phyloP scores from a whole-genome alignment of 2,888 invertebrate genomes.

The Lasioglossum calceatum region DNA sequence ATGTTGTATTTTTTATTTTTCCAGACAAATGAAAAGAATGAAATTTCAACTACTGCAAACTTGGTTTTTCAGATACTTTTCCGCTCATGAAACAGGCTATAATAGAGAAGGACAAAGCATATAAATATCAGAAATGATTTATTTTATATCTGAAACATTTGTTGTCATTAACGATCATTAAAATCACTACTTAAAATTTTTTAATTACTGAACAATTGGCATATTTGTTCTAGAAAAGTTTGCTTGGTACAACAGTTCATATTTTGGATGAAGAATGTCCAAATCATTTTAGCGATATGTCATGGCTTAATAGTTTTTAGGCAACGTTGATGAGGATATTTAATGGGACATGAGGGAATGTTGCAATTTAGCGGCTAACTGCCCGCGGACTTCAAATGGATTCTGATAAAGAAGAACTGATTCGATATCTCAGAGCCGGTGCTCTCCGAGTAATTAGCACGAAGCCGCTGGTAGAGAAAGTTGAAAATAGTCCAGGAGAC shows the following conservation, averaged over 20 bases:
- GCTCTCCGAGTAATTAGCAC: constrained; percentile 64
- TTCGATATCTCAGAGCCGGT: constrained; percentile 52
- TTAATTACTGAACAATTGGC: not conserved
- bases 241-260: not conserved
- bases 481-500: constrained; percentile 68
- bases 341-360: constrained; percentile 13
- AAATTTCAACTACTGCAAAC: no score
- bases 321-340: constrained; percentile 1
- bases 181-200: no score
- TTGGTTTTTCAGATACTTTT: not conserved
- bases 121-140: no score
- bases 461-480: constrained; percentile 58
- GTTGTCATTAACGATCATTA: not conserved
- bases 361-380: constrained; percentile 39
- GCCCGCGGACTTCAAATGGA: constrained; percentile 55
- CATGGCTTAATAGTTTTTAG: not conserved
- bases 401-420: constrained; percentile 58
- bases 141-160: not conserved
- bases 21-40: not conserved
- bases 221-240: not conserved
- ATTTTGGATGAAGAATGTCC: not conserved
- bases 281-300: not conserved
- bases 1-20: not conserved
- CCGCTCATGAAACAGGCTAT: not conserved
- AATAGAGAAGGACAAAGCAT: no score